Percentiles rank a stretch among this genome's conserved stretches.
Conservation (phyloP, 2,113 vertebrate species). For the Parotia lawesii region DNA sequence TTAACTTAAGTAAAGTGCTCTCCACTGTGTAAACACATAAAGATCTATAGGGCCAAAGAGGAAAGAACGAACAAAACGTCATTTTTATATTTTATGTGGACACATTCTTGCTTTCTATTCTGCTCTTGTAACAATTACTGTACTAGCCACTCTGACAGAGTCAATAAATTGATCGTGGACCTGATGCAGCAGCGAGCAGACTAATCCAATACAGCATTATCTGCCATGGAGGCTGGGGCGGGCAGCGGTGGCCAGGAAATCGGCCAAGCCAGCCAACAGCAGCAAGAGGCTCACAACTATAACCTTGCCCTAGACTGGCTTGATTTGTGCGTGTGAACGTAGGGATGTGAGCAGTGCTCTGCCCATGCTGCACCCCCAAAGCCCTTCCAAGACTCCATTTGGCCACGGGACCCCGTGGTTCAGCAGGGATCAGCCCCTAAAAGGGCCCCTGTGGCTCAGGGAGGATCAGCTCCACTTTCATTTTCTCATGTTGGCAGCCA, state of each 20-base stretch:
- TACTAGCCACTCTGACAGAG: constrained; percentile 77
- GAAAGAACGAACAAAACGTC: constrained; percentile 66
- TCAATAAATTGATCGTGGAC: constrained; percentile 85
- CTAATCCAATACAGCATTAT: constrained; percentile 76
- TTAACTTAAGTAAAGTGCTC: constrained; percentile 76
- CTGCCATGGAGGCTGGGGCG: constrained; percentile 33
- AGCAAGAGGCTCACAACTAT: neutral
- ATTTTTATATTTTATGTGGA: constrained; percentile 76
- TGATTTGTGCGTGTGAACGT: neutral
- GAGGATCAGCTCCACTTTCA: constrained; percentile 8
- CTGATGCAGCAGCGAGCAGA: constrained; percentile 74
- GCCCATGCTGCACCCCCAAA: neutral
- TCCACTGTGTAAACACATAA: constrained; percentile 72
- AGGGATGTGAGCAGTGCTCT: neutral
- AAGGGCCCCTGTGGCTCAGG: neutral
- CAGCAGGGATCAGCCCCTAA: constrained; percentile 13
- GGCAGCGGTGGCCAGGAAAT: constrained; percentile 36
- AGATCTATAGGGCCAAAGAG: constrained; percentile 63
- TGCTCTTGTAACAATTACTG: constrained; percentile 79
- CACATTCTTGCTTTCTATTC: constrained; percentile 75
- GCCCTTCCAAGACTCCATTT: neutral
- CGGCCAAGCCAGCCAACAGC: constrained; percentile 2
- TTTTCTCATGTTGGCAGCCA: neutral
- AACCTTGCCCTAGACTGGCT: neutral
- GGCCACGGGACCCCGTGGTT: neutral